phyloP scores from a whole-genome alignment of 2,888 invertebrate genomes.

The Resseliella maxima region DNA sequence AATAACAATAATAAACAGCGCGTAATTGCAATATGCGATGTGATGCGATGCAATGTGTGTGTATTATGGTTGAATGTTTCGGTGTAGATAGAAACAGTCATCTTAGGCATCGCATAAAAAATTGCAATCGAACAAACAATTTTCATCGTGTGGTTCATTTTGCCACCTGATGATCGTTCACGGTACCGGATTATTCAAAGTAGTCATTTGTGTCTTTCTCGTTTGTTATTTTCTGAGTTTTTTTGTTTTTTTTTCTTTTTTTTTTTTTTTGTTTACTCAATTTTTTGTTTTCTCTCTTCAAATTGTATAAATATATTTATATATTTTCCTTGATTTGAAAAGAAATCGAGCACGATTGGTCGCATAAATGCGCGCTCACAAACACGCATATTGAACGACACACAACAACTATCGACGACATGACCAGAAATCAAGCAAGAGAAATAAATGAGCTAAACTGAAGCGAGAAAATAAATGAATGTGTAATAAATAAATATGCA shows the following conservation, averaged over 20 bases:
- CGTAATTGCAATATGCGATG: slow-evolving; percentile 17
- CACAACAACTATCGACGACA: neutral
- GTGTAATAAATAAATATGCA: slow-evolving; percentile 50
- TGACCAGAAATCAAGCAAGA: neutral
- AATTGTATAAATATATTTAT: too few species aligned
- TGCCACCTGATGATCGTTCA: slow-evolving; percentile 47
- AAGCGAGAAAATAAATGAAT: slow-evolving; percentile 23
- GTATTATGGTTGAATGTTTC: too few species aligned
- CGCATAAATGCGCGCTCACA: neutral
- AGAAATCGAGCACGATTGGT: slow-evolving; percentile 34
- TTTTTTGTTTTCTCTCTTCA: neutral
- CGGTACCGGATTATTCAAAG: slow-evolving; percentile 27
- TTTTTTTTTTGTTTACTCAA: neutral
- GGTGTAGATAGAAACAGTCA: neutral
- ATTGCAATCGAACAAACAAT: neutral
- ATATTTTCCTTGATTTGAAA: slow-evolving; percentile 31
- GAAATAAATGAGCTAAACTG: slow-evolving; percentile 5
- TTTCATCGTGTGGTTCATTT: neutral
- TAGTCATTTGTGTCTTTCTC: slow-evolving; percentile 21
- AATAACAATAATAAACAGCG: slow-evolving; percentile 52
- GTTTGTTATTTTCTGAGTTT: neutral
- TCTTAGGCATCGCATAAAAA: neutral
- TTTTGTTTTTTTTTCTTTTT: neutral
- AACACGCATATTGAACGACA: neutral
- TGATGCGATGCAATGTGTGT: neutral